A percentile compares a stretch with the other conserved stretches of the same genome.
phyloP scores from a whole-genome alignment of 1,140 invertebrate species.

The Anoplolepis gracilipes region DNA sequence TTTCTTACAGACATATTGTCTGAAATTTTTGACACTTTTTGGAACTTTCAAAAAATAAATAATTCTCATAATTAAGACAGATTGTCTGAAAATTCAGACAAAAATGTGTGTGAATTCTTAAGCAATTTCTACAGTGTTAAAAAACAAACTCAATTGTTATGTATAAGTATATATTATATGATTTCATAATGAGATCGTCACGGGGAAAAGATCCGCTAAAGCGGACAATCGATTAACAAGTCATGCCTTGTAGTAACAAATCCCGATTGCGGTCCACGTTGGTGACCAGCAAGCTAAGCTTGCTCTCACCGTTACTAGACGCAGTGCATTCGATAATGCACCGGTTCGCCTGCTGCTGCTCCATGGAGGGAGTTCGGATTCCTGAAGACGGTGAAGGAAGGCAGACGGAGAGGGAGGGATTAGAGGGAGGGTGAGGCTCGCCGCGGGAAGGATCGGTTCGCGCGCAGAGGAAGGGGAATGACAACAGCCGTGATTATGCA shows the following conservation, averaged over 20 bases:
- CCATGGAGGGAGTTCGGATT: conserved; percentile 22
- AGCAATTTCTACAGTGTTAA: too few species aligned
- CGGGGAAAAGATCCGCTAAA: not conserved
- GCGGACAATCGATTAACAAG: not conserved
- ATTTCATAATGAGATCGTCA: not conserved
- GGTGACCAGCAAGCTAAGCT: not conserved
- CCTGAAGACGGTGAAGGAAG: not conserved
- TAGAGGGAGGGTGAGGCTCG: not conserved
- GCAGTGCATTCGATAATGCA: conserved; percentile 56
- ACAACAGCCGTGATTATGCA: conserved; percentile 79
- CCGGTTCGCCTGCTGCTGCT: conserved; percentile 36
- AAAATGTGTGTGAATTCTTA: too few species aligned
- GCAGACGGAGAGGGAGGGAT: not conserved
- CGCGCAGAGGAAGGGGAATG: conserved; percentile 62
- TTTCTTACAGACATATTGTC: too few species aligned
- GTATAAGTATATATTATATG: too few species aligned
- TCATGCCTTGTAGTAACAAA: not conserved
- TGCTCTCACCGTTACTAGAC: conserved; percentile 38
- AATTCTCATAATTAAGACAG: too few species aligned
- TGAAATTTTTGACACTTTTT: too few species aligned
- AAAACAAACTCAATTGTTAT: too few species aligned
- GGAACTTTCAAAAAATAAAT: too few species aligned
- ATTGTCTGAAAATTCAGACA: too few species aligned
- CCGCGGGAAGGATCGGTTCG: not conserved
- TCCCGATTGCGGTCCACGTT: not conserved